Evolutionary conservation across 2,113 vertebrate genomes (phyloP).

Genomic region (Mobula birostris): DNA sequence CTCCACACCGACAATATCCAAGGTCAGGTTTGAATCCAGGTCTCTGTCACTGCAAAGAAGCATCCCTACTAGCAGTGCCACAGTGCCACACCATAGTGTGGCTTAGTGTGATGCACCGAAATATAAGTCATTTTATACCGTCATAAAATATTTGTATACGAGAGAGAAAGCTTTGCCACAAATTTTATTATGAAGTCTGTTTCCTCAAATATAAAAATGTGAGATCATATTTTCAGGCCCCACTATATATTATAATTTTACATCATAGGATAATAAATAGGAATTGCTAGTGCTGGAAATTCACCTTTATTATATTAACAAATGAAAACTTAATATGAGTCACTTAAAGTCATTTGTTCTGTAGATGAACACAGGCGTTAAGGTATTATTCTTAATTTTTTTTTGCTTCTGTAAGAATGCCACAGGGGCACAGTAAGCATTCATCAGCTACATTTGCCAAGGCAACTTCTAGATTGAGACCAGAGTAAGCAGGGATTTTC

Average conservation of each 20-base stretch:
- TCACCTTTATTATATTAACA: background rate
- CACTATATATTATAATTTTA: background rate
- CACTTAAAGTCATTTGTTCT: background rate
- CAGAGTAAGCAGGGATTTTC: background rate
- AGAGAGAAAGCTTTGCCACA: background rate
- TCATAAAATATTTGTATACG: background rate
- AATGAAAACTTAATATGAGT: background rate
- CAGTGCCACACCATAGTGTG: no score
- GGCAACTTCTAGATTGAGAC: background rate
- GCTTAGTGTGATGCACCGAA: background rate
- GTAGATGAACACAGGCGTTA: background rate
- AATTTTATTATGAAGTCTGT: background rate
- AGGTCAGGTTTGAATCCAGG: no score
- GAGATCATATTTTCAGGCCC: background rate
- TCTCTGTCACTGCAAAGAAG: no score
- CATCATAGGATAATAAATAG: background rate
- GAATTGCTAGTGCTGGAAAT: background rate
- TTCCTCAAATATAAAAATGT: conserved; percentile 10
- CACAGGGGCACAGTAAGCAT: background rate
- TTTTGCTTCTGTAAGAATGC: background rate
- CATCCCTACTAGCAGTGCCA: no score
- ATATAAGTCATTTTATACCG: background rate
- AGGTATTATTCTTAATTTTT: no score
- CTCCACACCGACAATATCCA: no score
- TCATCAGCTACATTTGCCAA: background rate